Percentiles rank a stretch among this genome's conserved stretches.
Evolutionary conservation across 2,888 invertebrate species (phyloP).

Genomic region (Monopis laevigella): DNA sequence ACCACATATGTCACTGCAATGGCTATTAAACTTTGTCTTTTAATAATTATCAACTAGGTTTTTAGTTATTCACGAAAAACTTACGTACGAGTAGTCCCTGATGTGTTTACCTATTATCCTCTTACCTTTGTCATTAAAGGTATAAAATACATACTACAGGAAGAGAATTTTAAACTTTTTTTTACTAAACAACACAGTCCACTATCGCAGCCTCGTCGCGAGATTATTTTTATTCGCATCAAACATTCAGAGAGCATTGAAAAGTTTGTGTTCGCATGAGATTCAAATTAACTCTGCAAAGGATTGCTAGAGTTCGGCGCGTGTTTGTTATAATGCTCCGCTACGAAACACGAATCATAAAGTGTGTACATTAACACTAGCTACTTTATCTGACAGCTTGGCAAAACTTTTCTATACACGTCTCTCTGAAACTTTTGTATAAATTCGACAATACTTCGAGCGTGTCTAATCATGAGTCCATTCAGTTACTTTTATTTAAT

Average conservation of each 20-base stretch:
- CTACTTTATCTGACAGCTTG: conserved; percentile 41
- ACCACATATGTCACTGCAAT: too few species aligned
- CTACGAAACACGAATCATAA: conserved; percentile 35
- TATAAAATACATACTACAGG: too few species aligned
- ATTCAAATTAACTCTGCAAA: conserved; percentile 56
- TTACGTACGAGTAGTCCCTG: too few species aligned
- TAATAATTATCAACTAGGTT: too few species aligned
- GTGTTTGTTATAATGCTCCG: conserved; percentile 9
- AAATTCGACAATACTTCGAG: conserved; percentile 5
- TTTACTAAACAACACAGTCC: too few species aligned
- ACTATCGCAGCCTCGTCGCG: too few species aligned
- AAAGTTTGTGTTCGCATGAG: conserved; percentile 28
- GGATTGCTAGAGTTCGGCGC: conserved; percentile 39
- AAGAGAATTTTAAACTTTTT: too few species aligned
- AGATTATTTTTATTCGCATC: conserved; percentile 4
- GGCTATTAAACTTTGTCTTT: too few species aligned
- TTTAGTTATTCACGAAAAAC: too few species aligned
- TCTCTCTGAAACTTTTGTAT: conserved; percentile 4
- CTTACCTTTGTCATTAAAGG: too few species aligned
- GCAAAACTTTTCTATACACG: not conserved
- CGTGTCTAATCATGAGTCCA: conserved; percentile 7
- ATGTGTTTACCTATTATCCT: too few species aligned
- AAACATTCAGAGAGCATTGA: conserved; percentile 7
- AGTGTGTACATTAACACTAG: conserved; percentile 57
- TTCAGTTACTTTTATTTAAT: conserved; percentile 2